Conservation (phyloP, 2,113 vertebrate species). For the Burhinus bistriatus region DNA sequence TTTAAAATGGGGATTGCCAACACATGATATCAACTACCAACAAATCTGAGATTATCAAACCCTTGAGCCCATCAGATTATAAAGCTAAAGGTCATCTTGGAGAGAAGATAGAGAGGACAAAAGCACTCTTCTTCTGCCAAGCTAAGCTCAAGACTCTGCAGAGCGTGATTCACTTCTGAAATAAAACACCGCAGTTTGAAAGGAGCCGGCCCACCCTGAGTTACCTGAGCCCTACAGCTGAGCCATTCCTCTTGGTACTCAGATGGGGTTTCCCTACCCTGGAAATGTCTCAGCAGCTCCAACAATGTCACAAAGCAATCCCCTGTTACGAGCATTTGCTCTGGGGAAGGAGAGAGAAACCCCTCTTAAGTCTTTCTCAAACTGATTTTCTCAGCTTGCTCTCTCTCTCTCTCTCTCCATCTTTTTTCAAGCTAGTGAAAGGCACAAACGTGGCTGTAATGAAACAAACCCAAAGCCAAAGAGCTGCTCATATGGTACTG, state of each 20-base stretch:
- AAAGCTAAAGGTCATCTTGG: not conserved
- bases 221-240: not conserved
- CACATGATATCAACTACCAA: not conserved
- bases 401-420: not conserved
- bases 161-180: not conserved
- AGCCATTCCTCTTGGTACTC: not conserved
- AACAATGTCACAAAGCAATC: not conserved
- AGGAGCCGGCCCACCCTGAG: not conserved
- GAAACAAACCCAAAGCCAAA: not conserved
- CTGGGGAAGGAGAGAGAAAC: not conserved
- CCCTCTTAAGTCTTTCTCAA: not conserved
- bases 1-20: constrained; percentile 27
- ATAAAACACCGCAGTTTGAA: not conserved
- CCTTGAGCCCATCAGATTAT: constrained; percentile 25
- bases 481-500: not conserved
- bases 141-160: not conserved
- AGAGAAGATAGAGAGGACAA: not conserved
- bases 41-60: constrained; percentile 41
- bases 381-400: not conserved
- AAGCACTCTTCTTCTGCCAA: not conserved
- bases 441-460: not conserved
- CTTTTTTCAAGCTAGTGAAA: not conserved
- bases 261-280: not conserved
- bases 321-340: not conserved
- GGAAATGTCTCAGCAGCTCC: not conserved